These are phyloP conservation scores for Copsychus sechellarum DNA, from an alignment of 2,113 vertebrate species.

Conservation along the genomic window DNA sequence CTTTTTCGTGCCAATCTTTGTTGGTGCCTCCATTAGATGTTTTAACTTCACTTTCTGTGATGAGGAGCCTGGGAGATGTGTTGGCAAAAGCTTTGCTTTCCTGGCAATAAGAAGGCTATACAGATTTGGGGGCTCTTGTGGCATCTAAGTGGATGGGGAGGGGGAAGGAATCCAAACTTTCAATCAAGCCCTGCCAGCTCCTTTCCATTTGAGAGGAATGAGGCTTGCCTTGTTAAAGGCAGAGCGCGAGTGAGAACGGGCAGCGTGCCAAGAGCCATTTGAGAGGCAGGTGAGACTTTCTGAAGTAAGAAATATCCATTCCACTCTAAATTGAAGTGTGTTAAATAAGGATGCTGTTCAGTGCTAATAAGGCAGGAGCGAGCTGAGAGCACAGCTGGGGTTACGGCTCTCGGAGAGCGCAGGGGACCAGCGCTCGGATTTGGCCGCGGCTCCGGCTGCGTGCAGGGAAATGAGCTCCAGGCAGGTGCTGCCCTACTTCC, in stretches of 20 bases:
- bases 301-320: constrained; percentile 71
- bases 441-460: not conserved
- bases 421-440: not conserved
- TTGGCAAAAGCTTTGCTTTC: constrained; percentile 50
- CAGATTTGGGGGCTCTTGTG: constrained; percentile 56
- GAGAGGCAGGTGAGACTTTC: constrained; percentile 73
- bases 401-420: not conserved
- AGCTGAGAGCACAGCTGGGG: constrained; percentile 60
- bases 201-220: constrained; percentile 41
- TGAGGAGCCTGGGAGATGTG: constrained; percentile 17
- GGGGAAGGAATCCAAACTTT: constrained; percentile 60
- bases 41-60: constrained; percentile 42
- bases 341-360: constrained; percentile 66
- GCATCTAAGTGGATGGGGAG: constrained; percentile 57
- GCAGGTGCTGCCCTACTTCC: constrained; percentile 54
- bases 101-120: constrained; percentile 49
- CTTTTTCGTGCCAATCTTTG: not conserved
- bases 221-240: constrained; percentile 58
- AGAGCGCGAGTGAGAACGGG: constrained; percentile 11
- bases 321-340: constrained; percentile 65
- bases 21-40: constrained; percentile 11
- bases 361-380: constrained; percentile 48
- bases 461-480: constrained; percentile 50
- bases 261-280: constrained; percentile 57
- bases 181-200: constrained; percentile 67